A percentile compares a stretch with the other conserved stretches of the same genome.
Conservation (phyloP, 2,113 vertebrate genomes). For the Gallinago jamesoni region DNA sequence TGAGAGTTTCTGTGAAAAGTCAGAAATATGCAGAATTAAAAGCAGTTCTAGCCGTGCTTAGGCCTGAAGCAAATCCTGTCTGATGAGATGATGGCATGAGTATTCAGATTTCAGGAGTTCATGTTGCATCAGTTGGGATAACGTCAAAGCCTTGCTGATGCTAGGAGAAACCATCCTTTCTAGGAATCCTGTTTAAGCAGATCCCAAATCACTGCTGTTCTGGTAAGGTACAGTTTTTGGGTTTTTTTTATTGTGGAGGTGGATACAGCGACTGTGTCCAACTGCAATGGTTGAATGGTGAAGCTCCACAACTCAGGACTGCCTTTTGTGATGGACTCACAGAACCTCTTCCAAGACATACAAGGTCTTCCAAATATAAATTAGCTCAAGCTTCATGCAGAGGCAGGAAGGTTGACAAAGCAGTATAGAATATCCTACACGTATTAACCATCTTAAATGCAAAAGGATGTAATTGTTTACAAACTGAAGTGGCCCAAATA, state of each 20-base stretch:
- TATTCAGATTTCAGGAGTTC: not conserved
- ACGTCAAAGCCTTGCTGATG: not conserved
- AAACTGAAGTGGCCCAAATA: not conserved
- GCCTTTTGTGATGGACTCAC: not conserved
- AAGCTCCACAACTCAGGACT: not conserved
- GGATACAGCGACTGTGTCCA: not conserved
- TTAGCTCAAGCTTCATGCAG: not conserved
- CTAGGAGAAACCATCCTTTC: not conserved
- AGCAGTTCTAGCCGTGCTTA: not conserved
- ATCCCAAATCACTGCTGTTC: not conserved
- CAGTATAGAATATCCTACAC: not conserved
- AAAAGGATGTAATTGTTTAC: not conserved
- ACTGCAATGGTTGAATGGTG: fast-evolving
- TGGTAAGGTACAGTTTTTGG: not conserved
- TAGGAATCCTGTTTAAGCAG: not conserved
- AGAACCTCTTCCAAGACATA: not conserved
- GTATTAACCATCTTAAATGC: not conserved
- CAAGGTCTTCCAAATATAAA: not conserved
- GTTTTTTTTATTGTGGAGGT: not conserved
- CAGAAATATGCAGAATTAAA: not conserved
- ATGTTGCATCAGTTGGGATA: not conserved
- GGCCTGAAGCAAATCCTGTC: not conserved
- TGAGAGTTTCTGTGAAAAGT: not conserved
- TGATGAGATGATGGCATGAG: not conserved
- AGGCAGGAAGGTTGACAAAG: not conserved